Conservation (phyloP, 1,140 invertebrate genomes). For the Ephestia elutella region DNA sequence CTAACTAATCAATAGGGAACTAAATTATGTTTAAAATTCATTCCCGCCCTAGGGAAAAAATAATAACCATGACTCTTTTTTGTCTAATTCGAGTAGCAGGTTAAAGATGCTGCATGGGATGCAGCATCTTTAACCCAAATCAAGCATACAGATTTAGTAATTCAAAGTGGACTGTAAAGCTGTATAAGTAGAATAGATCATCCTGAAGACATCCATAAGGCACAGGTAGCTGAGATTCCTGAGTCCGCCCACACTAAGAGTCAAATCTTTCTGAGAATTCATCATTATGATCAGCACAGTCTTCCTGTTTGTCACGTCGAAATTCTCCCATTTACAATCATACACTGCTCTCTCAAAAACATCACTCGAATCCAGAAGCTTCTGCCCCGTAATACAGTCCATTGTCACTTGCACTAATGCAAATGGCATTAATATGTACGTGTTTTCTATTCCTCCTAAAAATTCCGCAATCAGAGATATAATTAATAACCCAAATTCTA, state of each 20-base stretch:
- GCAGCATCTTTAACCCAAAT: too few relatives aligned
- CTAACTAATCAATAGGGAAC: too few relatives aligned
- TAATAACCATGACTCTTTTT: too few relatives aligned
- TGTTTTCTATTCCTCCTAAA: conserved; percentile 47
- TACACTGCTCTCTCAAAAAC: conserved; percentile 43
- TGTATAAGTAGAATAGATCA: conserved; percentile 2
- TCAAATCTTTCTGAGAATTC: conserved; percentile 35
- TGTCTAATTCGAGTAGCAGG: too few relatives aligned
- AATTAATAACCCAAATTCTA: conserved; percentile 40
- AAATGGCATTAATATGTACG: conserved; percentile 43
- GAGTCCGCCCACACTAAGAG: neutral
- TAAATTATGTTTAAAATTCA: too few relatives aligned
- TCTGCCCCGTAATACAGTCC: conserved; percentile 48
- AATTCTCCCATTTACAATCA: conserved; percentile 48
- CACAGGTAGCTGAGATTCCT: neutral
- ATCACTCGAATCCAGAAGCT: conserved; percentile 35
- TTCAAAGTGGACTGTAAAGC: neutral
- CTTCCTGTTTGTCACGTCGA: conserved; percentile 36
- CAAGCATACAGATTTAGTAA: too few relatives aligned
- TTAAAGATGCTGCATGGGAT: too few relatives aligned
- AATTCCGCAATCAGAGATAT: conserved; percentile 38
- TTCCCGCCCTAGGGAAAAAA: too few relatives aligned
- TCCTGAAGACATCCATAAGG: conserved; percentile 3
- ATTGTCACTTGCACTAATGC: conserved; percentile 41
- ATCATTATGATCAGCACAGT: conserved; percentile 36